Evolutionary conservation across 2,888 invertebrate species (phyloP), one percentile per base, ranked within the genome.

Genomic region (Sepiola atlantica): DNA sequence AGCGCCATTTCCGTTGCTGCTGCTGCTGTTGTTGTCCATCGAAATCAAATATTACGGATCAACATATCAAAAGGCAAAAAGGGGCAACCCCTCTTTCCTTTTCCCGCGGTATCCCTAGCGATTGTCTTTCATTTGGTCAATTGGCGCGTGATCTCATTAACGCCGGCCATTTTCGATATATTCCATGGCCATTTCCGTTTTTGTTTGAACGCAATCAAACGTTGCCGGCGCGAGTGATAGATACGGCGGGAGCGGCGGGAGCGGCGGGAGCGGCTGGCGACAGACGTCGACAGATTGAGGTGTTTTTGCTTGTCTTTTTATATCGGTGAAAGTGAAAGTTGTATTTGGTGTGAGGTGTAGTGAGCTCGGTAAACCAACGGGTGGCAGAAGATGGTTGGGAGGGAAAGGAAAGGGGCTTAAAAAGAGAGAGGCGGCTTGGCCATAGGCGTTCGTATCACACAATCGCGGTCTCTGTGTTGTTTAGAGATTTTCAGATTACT

Each of bases 91-190:
- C 45, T 8, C 45, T 45, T 4, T 8, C 45, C 77, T 28, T n/a
- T 77, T 77, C n/a, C n/a, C 77, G 14, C 77, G 77, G n/a, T n/a
- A 77, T 77, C 77, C 77, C 77, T 77, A n/a, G 77, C n/a, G 77
- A 77, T 77, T 77, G 77, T 77, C n/a, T 77, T 77, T 77, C 77
- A 77, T 77, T 77, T 77, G 77, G 77, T 77, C 77, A 77, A 77
- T 77, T 77, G 77, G n/a, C n/a, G n/a, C 77, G 77, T 77, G 77
- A 77, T 77, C 77, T 77, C 77, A 77, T 77, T 77, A 77, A n/a
- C n/a, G 16, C 16, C 77, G 1, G n/a, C 77, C 77, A 77, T 77
- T 77, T 32, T 14, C n/a, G 77, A 77, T 77, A 77, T 77, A 12
- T 77, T 77, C n/a, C 16, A 3, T 16, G n/a, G 77, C n/a, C 77